Evolutionary conservation across 2,113 vertebrate genomes (phyloP), one percentile per base, ranked within the genome.

Genomic region (Charadrius vociferus): DNA sequence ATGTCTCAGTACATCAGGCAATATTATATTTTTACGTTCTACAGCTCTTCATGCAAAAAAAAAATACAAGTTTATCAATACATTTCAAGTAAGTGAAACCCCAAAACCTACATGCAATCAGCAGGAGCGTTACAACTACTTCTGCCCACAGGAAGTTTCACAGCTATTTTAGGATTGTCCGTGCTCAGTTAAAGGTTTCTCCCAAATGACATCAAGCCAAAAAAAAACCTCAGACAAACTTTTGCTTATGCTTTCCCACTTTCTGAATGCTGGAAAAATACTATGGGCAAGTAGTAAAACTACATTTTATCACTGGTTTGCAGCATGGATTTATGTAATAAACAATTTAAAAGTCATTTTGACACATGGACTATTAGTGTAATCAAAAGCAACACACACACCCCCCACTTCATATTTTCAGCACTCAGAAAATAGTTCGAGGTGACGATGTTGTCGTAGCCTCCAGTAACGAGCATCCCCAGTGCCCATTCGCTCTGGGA

Each of bases 1-100:
- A 0, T 3, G 6, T 14, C 22, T 7, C 22, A 80, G 43, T 6
- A 26, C 36, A 63, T 1, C 1, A 3, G 61, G 56, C 37, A 74
- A 7, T 2, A 1, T 18, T 8, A 3, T 14, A 16, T 47, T 37
- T 82, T 37, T 30, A 81, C 34, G 7, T 65, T 30, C 83, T 32
- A 68, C 71, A 52, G 19, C 43, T 81, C 36, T 58, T 84, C 68
- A 39, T 36, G 80, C 65, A 30, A 80, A 88, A 24, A 88, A 24
- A 55, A 39, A 86, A 32, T 6, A 39, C 3, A 52, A 70, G 30
- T 50, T 88, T 26, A 83, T 83, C 86, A 45, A 70, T 41, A 53
- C 30, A 8, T 63, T 85, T 74, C 55, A 62, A 73, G 8, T 2
- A 53, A 59, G 22, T 3, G 17, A 47, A 66, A 59, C 3, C 23